Conservation (phyloP, 2,797 vertebrate genomes). For the Sphaeramia orbicularis region DNA sequence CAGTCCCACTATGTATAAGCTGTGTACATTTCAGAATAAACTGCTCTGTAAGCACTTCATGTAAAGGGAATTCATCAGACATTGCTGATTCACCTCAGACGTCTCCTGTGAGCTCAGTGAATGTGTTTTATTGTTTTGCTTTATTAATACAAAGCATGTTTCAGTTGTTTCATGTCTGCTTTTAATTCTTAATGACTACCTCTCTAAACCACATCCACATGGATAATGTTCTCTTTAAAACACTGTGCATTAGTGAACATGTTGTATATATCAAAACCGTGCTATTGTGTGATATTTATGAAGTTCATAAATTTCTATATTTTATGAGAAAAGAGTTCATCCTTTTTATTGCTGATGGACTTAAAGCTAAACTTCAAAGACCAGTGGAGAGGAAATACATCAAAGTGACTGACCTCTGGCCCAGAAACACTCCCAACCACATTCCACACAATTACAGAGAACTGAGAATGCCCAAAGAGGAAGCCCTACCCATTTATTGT, state of each 20-base stretch:
- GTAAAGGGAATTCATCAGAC: no score
- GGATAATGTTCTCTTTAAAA: conserved; percentile 7
- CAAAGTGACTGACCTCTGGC: conserved; percentile 82
- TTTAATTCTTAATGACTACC: conserved; percentile 41
- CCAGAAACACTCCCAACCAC: conserved; percentile 72
- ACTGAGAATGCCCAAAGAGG: conserved; percentile 50
- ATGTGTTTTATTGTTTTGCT: no score
- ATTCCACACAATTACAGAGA: conserved; percentile 81
- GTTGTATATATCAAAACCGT: conserved; percentile 23
- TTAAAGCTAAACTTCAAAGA: conserved; percentile 72
- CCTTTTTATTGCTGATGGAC: conserved; percentile 34
- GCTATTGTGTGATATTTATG: conserved; percentile 25
- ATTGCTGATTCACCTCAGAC: no score
- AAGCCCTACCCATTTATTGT: conserved; percentile 60
- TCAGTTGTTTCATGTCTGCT: conserved; percentile 32
- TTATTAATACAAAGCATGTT: conserved; percentile 1
- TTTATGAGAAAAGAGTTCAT: conserved; percentile 32
- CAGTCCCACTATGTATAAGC: neutral
- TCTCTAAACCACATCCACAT: conserved; percentile 29
- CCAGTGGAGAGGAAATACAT: conserved; percentile 67
- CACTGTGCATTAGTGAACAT: conserved; percentile 26
- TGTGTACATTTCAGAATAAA: no score
- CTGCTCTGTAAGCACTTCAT: no score
- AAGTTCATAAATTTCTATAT: conserved; percentile 32
- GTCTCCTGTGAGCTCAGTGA: no score